Evolutionary conservation across 2,113 vertebrate species (phyloP), one percentile per base, ranked within the genome.

Genomic region (Brachyhypopomus gauderio): DNA sequence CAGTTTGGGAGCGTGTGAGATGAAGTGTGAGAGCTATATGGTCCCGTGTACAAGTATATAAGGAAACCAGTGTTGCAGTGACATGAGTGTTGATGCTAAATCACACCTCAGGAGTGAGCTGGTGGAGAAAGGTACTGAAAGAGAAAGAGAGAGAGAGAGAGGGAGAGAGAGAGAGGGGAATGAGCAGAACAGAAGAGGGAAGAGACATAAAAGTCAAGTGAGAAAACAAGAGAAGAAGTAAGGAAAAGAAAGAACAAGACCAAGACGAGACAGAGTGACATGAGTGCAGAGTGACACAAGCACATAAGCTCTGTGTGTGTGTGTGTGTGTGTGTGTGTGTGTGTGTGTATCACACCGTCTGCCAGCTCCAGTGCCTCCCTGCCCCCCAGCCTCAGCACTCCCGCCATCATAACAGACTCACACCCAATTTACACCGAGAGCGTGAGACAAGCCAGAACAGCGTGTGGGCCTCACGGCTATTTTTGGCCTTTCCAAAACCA

Each of bases 351-450:
- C 30, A 30, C 30, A 3, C 60, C 38, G 59, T 72, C 72, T 72
- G 72, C 76, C 66, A 84, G 74, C 48, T 58, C 66, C 77, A 56
- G n/a, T 34, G 3, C n/a, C 67, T 75, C 71, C 58, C 67, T 23
- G 56, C 41, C 17, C 63, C 77, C 41, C 9, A 1, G 6, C 5
- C 5, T 11, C 41, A 45, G 45, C 12, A 14, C 12, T 14, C 45
- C 2, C 45, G 45, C 45, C 45, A 52, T 52, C 12, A 14, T 11
- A 14, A 60, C 71, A 60, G 9, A 63, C 36, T 59, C 23, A 48
- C 56, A 25, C 52, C 23, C 48, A 45, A 34, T 71, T 56, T 56
- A 41, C n/a, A 25, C 1, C 19, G 30, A 34, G 22, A 59, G 6
- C 0, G 38, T 25, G 8, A 20, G 45, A 17, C 5, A 41, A 34